phyloP scores from a whole-genome alignment of 2,797 vertebrate species.

The Protosalanx chinensis region DNA sequence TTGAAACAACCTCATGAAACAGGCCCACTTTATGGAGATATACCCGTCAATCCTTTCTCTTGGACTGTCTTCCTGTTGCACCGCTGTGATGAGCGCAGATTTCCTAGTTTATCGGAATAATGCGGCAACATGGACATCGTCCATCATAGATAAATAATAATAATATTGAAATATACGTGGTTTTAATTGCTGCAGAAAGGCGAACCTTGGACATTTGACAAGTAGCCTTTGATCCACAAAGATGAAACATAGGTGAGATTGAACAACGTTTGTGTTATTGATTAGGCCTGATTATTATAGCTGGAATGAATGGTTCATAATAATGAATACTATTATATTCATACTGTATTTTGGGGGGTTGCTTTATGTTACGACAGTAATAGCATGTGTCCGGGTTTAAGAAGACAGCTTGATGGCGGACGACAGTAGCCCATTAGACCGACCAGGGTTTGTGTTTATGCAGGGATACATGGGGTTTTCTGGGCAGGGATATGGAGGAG shows the following conservation, averaged over 20 bases:
- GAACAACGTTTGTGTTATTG: neutral
- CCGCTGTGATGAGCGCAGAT: conserved; percentile 65
- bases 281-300: neutral
- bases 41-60: conserved; percentile 28
- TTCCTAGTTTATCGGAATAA: conserved; percentile 24
- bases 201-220: conserved; percentile 53
- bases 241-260: conserved; percentile 6
- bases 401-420: conserved; percentile 2
- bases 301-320: neutral
- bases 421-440: neutral
- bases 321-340: neutral
- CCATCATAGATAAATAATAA: conserved; percentile 30
- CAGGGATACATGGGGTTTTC: neutral
- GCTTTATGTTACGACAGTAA: neutral
- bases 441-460: neutral
- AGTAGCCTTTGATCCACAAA: conserved; percentile 25
- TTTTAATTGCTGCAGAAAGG: neutral
- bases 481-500: neutral
- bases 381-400: neutral
- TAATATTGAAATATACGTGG: no score
- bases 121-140: neutral
- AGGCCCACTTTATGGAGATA: conserved; percentile 18
- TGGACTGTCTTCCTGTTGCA: conserved; percentile 44
- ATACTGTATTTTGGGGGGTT: neutral
- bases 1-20: neutral